These are phyloP conservation scores for Ictidomys tridecemlineatus DNA, from an alignment of 2,113 vertebrate species.

Conservation along the genomic window DNA sequence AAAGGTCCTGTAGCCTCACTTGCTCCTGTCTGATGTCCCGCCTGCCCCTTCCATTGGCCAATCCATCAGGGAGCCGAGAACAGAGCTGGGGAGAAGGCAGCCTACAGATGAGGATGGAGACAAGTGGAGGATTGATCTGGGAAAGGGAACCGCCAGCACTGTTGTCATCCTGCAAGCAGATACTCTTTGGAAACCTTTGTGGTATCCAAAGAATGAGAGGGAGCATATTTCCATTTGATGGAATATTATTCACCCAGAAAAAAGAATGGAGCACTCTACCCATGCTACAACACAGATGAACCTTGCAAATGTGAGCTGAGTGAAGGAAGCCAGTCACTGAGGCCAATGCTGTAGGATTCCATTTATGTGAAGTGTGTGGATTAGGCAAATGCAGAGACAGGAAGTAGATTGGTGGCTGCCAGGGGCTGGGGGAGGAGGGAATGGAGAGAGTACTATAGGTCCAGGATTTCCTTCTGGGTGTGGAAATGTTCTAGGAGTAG, in stretches of 20 bases:
- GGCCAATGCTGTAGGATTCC: fast-evolving
- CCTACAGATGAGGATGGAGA: background rate
- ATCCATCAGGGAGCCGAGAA: background rate
- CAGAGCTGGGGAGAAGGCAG: background rate
- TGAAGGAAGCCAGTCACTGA: background rate
- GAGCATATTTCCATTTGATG: no score
- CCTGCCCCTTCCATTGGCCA: background rate
- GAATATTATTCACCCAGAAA: background rate
- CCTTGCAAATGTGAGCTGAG: no score
- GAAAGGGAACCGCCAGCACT: fast-evolving
- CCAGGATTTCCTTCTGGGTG: background rate
- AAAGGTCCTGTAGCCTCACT: no score
- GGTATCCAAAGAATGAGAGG: background rate
- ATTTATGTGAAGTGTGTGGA: background rate
- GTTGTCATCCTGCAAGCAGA: background rate
- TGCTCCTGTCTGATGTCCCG: background rate
- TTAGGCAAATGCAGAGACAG: no score
- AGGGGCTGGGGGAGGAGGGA: background rate
- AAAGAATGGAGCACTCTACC: background rate
- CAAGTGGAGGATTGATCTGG: background rate
- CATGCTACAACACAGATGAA: fast-evolving
- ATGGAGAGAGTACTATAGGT: background rate
- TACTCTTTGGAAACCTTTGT: background rate
- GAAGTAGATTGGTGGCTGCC: background rate
- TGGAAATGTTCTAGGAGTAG: background rate